Conservation (phyloP, 2,113 vertebrate species). For the Tupaia tana region DNA sequence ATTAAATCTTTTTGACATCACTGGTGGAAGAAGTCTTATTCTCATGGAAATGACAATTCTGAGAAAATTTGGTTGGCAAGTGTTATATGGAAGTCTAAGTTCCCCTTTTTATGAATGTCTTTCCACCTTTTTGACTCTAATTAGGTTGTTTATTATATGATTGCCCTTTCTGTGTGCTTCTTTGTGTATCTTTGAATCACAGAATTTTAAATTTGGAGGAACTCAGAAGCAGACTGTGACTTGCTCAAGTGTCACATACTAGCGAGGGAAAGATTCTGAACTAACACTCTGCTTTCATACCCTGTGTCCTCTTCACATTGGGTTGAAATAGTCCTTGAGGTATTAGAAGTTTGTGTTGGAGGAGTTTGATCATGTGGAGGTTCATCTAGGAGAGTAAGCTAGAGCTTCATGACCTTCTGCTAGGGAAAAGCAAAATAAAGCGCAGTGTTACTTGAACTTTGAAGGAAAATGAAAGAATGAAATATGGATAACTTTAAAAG, state of each 20-base stretch:
- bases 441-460: background rate
- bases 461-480: background rate
- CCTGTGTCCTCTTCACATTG: background rate
- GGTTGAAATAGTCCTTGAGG: background rate
- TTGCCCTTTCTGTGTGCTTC: background rate
- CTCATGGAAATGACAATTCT: background rate
- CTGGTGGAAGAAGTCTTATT: background rate
- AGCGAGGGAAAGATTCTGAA: background rate
- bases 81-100: background rate
- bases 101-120: background rate
- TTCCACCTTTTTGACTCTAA: background rate
- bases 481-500: constrained; percentile 71
- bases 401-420: background rate
- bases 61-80: background rate
- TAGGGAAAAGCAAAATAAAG: constrained; percentile 23
- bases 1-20: background rate
- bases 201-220: background rate
- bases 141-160: background rate
- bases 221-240: background rate
- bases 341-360: background rate
- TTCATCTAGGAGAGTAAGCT: background rate
- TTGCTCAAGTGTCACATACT: background rate
- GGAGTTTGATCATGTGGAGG: background rate
- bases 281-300: background rate
- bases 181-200: background rate